Evolutionary conservation across 2,113 vertebrate species (phyloP), one percentile per base, ranked within the genome.

Genomic region (Pomatorhinus ruficollis): DNA sequence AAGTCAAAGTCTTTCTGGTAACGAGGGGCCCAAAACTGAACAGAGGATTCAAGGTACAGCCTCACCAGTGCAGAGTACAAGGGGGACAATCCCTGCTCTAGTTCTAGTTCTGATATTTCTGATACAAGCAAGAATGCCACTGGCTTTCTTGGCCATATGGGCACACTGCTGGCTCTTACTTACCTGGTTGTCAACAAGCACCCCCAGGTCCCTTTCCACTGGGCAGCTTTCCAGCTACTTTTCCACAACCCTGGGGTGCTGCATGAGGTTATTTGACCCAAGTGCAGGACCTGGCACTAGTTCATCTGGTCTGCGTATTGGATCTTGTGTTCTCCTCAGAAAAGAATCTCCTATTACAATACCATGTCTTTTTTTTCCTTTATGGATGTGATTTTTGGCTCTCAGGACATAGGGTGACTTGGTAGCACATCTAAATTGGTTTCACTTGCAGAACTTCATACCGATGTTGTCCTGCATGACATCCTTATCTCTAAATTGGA

Each of bases 71-170:
- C 12, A 22, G 12, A 42, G 15, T 33, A 42, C 10, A 54, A 44
- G 12, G 9, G 12, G 22, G 5, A 18, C 0, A 1, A 47, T 54
- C 24, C 7, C 17, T 40, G 11, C 15, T 15, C 14, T 40, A 18
- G 5, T 54, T 28, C 22, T 28, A 47, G 17, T 61, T 33, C 22
- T 28, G 14, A 16, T 63, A 19, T 42, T 70, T 54, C 19, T 61
- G 31, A 61, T 20, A 61, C 5, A 69, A 52, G 18, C 0, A 1
- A 53, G 39, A 21, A 39, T 45, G 39, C 8, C 19, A 17, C 3
- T 52, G 25, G 7, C 12, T 12, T 33, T 17, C 42, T 30, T 59
- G 20, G 27, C 54, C 54, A 47, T 8, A 37, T 37, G n/a, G 72
- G 6, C 19, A 30, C 19, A 23, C 20, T 37, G 25, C n/a, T 59